phyloP scores from a whole-genome alignment of 2,113 vertebrate species.

The Phaetusa simplex region DNA sequence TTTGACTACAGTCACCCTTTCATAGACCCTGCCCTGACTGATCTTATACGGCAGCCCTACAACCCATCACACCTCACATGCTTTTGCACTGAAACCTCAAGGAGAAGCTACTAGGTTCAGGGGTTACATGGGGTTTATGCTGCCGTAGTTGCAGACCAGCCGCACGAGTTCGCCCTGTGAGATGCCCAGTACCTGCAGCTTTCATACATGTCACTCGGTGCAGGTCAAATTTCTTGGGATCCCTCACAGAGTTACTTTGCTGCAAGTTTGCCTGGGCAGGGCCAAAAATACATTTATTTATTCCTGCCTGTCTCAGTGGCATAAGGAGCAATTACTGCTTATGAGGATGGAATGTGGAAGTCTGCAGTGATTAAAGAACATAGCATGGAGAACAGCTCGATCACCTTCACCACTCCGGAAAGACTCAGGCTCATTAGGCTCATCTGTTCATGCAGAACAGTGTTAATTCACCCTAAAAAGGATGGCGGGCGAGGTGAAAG shows the following conservation, averaged over 20 bases:
- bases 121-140: background rate
- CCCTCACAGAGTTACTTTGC: background rate
- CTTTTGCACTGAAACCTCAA: background rate
- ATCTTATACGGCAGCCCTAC: background rate
- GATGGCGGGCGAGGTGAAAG: constrained; percentile 10
- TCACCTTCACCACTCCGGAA: constrained; percentile 22
- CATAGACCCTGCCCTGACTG: background rate
- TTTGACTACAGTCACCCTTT: background rate
- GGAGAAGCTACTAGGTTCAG: background rate
- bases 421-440: constrained; percentile 39
- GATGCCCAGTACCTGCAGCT: background rate
- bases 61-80: background rate
- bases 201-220: background rate
- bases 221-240: background rate
- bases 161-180: background rate
- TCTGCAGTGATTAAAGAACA: constrained; percentile 31
- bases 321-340: constrained; percentile 13
- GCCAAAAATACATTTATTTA: background rate
- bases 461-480: constrained; percentile 22
- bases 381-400: background rate
- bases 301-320: background rate
- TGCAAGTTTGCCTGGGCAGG: background rate
- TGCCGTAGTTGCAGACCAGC: background rate
- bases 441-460: constrained; percentile 21
- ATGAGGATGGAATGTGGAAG: background rate